phyloP scores from a whole-genome alignment of 2,113 vertebrate genomes.

The Pelobates fuscus region DNA sequence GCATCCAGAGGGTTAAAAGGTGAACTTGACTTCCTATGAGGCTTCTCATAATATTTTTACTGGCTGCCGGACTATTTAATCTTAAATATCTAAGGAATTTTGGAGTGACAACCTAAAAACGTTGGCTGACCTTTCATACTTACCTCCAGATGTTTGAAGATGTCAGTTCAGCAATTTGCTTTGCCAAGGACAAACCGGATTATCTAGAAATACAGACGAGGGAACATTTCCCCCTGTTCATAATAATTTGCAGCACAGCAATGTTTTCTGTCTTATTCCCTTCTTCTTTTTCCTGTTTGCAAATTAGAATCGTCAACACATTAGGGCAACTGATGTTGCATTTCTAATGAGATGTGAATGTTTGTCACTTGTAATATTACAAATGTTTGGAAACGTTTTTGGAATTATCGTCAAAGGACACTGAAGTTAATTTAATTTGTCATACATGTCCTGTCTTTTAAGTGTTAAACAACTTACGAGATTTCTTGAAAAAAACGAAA shows the following conservation, averaged over 20 bases:
- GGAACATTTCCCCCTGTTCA: not conserved
- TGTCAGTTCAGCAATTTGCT: constrained; percentile 20
- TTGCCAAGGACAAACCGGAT: constrained; percentile 15
- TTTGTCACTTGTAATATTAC: constrained; percentile 49
- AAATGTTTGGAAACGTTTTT: constrained; percentile 14
- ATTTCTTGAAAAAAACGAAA: not conserved
- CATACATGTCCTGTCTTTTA: constrained; percentile 39
- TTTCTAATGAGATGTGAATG: constrained; percentile 46
- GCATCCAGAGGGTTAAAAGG: not conserved
- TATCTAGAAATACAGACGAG: constrained; percentile 7
- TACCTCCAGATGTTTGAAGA: constrained; percentile 26
- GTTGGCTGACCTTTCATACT: constrained; percentile 27
- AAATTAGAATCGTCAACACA: constrained; percentile 1
- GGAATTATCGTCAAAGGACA: constrained; percentile 39
- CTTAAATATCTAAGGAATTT: constrained; percentile 37
- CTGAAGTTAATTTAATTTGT: constrained; percentile 46
- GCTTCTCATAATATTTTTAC: not conserved
- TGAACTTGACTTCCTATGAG: not conserved
- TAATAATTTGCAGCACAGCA: not conserved
- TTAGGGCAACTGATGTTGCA: not conserved
- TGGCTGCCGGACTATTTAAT: constrained; percentile 23
- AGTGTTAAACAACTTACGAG: constrained; percentile 34
- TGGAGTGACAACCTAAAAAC: constrained; percentile 35
- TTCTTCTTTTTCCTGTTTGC: not conserved
- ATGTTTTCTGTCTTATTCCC: not conserved